phyloP scores from a whole-genome alignment of 2,113 vertebrate species.

The Melierax canorus region DNA sequence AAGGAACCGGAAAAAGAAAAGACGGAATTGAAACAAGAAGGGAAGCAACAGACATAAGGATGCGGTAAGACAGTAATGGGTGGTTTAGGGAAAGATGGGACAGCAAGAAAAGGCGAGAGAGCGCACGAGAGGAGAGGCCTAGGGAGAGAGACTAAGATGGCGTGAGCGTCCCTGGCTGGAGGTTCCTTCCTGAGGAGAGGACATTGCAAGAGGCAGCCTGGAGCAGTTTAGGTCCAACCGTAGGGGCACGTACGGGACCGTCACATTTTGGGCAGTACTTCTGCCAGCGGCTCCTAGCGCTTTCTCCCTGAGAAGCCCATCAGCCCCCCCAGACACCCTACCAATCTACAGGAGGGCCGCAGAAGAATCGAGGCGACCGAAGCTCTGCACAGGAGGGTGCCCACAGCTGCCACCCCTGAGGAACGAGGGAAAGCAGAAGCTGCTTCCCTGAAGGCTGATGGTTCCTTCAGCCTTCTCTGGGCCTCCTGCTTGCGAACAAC shows the following conservation, averaged over 20 bases:
- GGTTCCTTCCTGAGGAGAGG: background rate
- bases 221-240: background rate
- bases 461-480: background rate
- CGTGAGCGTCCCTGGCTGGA: background rate
- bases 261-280: background rate
- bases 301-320: background rate
- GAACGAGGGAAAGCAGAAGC: background rate
- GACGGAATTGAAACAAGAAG: background rate
- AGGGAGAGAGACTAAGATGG: background rate
- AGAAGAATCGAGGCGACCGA: rapidly evolving
- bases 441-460: background rate
- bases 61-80: background rate
- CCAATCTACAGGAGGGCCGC: background rate
- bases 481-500: background rate
- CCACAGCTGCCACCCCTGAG: background rate
- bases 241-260: background rate
- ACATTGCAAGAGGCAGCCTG: background rate
- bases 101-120: background rate
- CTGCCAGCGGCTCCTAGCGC: background rate
- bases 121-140: background rate
- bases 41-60: background rate
- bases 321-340: background rate
- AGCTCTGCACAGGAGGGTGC: background rate
- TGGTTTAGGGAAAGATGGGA: background rate
- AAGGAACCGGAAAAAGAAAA: background rate